phyloP scores from a whole-genome alignment of 2,113 vertebrate species.

The human region DNA sequence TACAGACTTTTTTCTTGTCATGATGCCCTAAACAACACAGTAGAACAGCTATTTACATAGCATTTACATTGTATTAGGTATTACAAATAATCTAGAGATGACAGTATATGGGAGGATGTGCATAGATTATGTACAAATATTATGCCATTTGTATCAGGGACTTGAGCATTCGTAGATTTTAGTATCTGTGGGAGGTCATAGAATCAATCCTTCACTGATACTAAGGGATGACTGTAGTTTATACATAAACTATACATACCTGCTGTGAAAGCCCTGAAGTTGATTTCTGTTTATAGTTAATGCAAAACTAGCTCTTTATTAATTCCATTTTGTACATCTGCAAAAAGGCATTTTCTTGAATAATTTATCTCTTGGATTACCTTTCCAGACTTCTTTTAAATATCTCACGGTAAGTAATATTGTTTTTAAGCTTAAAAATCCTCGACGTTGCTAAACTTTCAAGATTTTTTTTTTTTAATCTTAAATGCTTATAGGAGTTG shows the following conservation, averaged over 20 bases:
- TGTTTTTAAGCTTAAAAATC: constrained; percentile 41
- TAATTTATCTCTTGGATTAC: constrained; percentile 18
- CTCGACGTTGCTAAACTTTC: constrained; percentile 2
- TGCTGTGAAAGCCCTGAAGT: not conserved
- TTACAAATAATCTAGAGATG: not conserved
- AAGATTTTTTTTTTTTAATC: constrained; percentile 14
- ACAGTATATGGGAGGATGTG: not conserved
- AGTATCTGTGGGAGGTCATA: not conserved
- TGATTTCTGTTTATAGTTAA: constrained; percentile 2
- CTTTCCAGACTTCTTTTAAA: constrained; percentile 1
- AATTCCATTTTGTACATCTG: not conserved
- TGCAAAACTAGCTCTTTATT: not conserved
- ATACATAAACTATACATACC: not conserved
- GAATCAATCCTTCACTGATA: not conserved
- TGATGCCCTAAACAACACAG: not conserved
- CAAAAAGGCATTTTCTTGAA: not conserved
- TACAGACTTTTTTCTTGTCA: not conserved
- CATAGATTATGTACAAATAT: not conserved
- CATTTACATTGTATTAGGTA: not conserved
- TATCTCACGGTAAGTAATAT: not conserved
- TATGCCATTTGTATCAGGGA: not conserved
- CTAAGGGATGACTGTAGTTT: not conserved
- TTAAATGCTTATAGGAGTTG: constrained; percentile 39
- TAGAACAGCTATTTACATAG: not conserved
- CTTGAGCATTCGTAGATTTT: not conserved